Evolutionary conservation across 23 tunicate species (phyloP).

Genomic region (Halocynthia aurantium): DNA sequence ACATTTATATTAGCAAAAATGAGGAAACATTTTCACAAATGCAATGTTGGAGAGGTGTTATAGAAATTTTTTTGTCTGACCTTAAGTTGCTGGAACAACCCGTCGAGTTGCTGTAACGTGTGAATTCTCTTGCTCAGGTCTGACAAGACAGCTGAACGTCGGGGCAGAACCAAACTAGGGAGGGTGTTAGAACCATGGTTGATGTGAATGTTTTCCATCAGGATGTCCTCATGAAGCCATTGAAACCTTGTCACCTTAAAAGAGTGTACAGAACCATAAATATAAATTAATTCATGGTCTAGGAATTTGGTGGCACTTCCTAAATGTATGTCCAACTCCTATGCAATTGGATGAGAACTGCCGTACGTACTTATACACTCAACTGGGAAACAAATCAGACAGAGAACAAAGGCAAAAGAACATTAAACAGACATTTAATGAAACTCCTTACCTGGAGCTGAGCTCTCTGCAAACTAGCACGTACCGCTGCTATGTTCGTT

Average conservation of each 20-base stretch:
- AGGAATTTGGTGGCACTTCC: no score
- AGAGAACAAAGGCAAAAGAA: no score
- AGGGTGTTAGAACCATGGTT: constrained; percentile 8
- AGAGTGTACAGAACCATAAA: no score
- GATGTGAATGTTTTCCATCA: constrained; percentile 21
- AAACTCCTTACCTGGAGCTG: constrained; percentile 55
- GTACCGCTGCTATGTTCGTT: constrained; percentile 58
- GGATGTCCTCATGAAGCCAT: constrained; percentile 88
- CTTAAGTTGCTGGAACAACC: constrained; percentile 66
- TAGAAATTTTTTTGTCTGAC: constrained; percentile 19
- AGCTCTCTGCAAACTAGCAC: constrained; percentile 68
- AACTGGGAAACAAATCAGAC: no score
- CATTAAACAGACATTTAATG: no score
- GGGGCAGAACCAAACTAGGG: constrained; percentile 29
- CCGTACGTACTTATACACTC: no score
- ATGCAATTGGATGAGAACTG: no score
- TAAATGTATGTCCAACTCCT: no score
- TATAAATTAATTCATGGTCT: no score
- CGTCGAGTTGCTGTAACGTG: constrained; percentile 60
- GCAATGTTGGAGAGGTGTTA: not conserved
- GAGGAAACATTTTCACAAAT: not conserved
- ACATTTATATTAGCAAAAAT: not conserved
- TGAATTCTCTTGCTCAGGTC: constrained; percentile 71
- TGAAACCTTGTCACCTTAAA: constrained; percentile 50
- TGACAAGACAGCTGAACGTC: constrained; percentile 44